Base-by-base conservation (phyloP, 2,888 invertebrate genomes). In the Microctonus brassicae region DNA sequence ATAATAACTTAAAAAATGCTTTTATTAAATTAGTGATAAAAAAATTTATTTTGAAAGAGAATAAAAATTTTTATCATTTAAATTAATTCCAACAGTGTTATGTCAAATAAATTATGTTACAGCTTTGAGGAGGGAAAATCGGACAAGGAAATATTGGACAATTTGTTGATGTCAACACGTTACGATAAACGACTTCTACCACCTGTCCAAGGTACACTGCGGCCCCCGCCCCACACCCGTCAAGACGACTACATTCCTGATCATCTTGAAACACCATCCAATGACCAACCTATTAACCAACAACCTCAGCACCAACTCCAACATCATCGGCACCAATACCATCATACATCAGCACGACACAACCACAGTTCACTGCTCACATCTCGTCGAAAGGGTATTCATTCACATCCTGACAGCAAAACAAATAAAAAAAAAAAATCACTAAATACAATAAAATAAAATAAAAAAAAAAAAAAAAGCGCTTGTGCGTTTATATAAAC, bases 171-270 rank as follows among this genome's bases (percentile, higher is more conserved):
- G 89, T 93, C 93, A 85, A 94, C 94, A 86, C 93, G 95, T 89
- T 97, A 97, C 90, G 97, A 97, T 91, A 96, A 95, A 91, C 92
- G 97, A 90, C 92, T 96, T 88, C 91, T 96, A 86, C 97, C 97
- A 84, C 95, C 95, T 84, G 95, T 95, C 86, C 93, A 94, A 91
- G 95, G 96, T 96, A 89, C 85, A 86, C 84, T 86, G 82, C 82
- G 86, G 84, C 84, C 86, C 84, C 85, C 85, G 78, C 86, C 86
- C 84, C 83, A 83, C 79, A 86, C 84, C 75, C 85, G 84, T 73
- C 84, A 85, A 83, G 85, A 85, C 80, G 86, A 86, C 81, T 84
- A 83, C 84, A 83, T 79, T 81, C 83, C 82, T 75, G 85, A 86
- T 82, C 67, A 67, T 62, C 82, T 80, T 82, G 81, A 82, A 83